phyloP scores from a whole-genome alignment of 2,888 invertebrate species.

The Punctoribates punctum region DNA sequence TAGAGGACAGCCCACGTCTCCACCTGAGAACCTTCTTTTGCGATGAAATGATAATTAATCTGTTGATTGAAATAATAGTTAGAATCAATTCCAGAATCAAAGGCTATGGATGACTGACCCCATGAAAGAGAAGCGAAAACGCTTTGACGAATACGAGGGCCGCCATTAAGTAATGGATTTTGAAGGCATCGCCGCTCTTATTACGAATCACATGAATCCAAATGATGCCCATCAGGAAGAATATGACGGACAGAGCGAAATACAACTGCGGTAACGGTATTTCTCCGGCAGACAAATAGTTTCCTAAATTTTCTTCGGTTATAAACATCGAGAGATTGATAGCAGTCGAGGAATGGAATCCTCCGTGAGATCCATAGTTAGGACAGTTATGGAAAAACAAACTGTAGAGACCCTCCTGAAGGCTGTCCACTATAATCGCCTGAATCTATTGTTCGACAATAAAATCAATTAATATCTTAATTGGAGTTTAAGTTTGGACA shows the following conservation, averaged over 20 bases:
- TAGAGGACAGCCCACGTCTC: conserved; percentile 97
- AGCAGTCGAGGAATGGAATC: not conserved
- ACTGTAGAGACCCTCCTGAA: conserved; percentile 88
- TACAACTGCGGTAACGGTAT: conserved; percentile 91
- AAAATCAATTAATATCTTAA: not conserved
- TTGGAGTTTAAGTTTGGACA: not conserved
- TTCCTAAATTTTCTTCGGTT: conserved; percentile 74
- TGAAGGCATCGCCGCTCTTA: conserved; percentile 68
- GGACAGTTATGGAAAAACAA: conserved; percentile 88
- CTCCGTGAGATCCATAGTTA: conserved; percentile 22
- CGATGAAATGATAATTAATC: conserved; percentile 74
- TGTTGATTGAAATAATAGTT: conserved; percentile 45
- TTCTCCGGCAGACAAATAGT: conserved; percentile 90
- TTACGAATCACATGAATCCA: conserved; percentile 85
- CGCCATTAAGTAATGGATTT: conserved; percentile 96
- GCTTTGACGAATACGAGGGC: conserved; percentile 86
- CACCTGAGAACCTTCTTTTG: conserved; percentile 84
- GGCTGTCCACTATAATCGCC: conserved; percentile 67
- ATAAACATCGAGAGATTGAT: conserved; percentile 67
- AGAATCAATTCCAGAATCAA: not conserved
- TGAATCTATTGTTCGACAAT: conserved; percentile 63
- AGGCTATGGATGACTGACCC: conserved; percentile 55
- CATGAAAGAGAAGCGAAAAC: conserved; percentile 87
- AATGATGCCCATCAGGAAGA: conserved; percentile 79
- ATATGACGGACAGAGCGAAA: conserved; percentile 79